Conservation (phyloP, 2,797 vertebrate genomes). For the Myotis planiceps region DNA sequence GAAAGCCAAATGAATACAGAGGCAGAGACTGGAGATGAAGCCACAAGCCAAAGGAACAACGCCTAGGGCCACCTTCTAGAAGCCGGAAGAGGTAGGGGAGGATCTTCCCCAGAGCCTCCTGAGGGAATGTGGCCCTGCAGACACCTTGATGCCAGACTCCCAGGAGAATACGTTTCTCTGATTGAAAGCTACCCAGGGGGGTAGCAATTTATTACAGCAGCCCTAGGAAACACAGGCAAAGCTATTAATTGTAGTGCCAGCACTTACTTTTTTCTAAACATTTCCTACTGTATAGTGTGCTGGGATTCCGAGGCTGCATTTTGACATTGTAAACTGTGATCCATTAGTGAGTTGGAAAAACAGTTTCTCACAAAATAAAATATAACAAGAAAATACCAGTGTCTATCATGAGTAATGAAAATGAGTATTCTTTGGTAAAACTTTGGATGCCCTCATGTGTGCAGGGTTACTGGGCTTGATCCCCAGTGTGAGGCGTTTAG, state of each 20-base stretch:
- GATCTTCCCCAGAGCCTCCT: no score
- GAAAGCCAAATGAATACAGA: background rate
- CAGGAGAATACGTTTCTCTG: background rate
- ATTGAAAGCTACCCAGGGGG: background rate
- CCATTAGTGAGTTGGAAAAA: background rate
- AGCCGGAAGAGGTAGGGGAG: background rate
- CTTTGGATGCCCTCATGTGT: background rate
- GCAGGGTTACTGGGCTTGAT: no score
- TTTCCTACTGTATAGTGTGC: fast-evolving
- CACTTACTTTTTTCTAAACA: background rate
- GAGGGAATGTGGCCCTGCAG: background rate
- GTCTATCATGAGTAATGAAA: background rate
- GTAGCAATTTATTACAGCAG: background rate
- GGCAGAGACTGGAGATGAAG: background rate
- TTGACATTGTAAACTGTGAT: background rate
- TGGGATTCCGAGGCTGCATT: constrained; percentile 17
- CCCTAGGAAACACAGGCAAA: background rate
- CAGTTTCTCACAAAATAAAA: background rate
- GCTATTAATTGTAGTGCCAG: background rate
- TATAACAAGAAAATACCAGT: background rate
- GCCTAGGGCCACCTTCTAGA: background rate
- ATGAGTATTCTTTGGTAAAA: background rate
- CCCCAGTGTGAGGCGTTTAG: no score
- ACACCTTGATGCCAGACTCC: background rate
- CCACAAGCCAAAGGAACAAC: background rate